These are phyloP conservation scores for Conus betulinus DNA, from an alignment of 1,140 invertebrate species.

Conservation along the genomic window DNA sequence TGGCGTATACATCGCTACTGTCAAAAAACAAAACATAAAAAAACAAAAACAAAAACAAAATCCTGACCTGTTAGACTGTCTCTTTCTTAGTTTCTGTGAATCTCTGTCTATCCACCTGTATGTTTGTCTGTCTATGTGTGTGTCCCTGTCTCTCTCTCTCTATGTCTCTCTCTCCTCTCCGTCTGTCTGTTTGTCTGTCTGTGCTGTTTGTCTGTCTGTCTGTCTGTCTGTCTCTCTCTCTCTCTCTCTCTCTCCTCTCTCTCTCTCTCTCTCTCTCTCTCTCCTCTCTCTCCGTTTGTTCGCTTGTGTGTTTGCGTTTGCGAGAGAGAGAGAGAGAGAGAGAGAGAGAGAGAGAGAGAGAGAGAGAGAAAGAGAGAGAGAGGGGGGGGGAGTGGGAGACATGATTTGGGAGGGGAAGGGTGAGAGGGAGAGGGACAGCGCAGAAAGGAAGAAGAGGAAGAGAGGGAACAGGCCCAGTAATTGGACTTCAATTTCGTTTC, in stretches of 20 bases:
- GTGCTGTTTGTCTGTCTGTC: neutral
- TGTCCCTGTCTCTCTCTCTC: neutral
- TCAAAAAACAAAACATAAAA: no score
- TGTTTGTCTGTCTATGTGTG: neutral
- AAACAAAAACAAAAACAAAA: no score
- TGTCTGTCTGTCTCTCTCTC: slow-evolving; percentile 1
- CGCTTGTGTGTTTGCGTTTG: neutral
- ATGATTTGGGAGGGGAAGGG: neutral
- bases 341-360: slow-evolving; percentile 7
- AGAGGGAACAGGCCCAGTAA: no score
- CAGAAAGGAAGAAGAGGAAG: neutral
- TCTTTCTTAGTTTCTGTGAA: neutral
- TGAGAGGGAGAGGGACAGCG: neutral
- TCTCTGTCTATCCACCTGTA: neutral
- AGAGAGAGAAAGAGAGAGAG: neutral
- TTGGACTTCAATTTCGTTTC: no score
- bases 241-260: slow-evolving; percentile 5
- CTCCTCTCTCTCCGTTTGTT: neutral
- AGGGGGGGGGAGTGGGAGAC: neutral
- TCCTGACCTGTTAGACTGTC: neutral
- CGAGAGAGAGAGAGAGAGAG: neutral
- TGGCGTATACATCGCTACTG: no score
- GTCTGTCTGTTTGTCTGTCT: neutral
- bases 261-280: neutral
- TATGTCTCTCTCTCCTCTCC: neutral